Evolutionary conservation across 2,888 invertebrate genomes (phyloP).

Genomic region (Conomelus anceps): DNA sequence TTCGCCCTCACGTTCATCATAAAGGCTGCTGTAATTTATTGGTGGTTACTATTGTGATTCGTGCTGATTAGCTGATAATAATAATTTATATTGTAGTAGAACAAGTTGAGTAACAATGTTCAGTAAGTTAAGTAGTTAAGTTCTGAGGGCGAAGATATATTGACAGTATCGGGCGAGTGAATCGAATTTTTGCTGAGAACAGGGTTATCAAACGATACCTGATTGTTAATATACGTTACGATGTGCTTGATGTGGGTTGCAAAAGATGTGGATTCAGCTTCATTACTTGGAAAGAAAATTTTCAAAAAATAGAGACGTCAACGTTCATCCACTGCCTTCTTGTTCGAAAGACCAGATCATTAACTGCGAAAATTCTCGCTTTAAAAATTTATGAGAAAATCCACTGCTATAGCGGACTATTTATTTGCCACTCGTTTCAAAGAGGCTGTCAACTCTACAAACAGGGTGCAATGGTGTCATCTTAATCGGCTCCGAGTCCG

Average conservation of each 20-base stretch:
- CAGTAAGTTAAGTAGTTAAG: no score
- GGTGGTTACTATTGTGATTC: no score
- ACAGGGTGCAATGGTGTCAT: background rate
- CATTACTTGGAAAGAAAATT: background rate
- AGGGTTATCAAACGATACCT: background rate
- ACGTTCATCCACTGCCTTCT: background rate
- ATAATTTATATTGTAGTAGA: no score
- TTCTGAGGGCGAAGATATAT: no score
- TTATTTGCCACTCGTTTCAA: background rate
- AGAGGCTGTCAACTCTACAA: background rate
- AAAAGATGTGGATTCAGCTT: background rate
- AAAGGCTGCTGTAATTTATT: no score
- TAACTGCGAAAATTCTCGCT: background rate
- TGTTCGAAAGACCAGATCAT: background rate
- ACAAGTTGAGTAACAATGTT: no score
- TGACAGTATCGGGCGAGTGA: background rate
- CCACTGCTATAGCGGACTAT: background rate
- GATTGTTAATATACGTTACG: background rate
- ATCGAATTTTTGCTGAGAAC: background rate
- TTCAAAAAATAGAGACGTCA: background rate
- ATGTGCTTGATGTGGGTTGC: background rate
- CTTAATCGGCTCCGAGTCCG: background rate
- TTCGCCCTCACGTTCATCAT: no score
- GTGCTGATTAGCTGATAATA: no score
- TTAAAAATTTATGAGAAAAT: background rate